A percentile compares a stretch with the other conserved stretches of the same genome.
Conservation (phyloP, 2,888 invertebrate genomes). For the Acanthacorydalis orientalis region DNA sequence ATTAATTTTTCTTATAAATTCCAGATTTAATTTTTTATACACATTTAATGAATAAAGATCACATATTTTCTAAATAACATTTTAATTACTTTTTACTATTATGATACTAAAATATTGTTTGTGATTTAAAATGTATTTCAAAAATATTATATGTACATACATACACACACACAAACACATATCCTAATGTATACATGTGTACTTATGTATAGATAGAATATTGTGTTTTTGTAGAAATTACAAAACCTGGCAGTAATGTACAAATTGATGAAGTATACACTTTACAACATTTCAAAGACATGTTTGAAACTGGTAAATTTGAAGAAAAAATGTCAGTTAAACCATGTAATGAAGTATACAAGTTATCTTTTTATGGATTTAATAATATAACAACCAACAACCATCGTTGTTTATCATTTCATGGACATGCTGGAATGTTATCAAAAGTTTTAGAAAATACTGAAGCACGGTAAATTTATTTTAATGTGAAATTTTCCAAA, state of each 20-base stretch:
- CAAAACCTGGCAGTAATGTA: background rate
- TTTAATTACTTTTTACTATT: no score
- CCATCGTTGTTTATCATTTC: constrained; percentile 64
- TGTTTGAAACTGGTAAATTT: constrained; percentile 68
- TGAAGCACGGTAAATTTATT: constrained; percentile 24
- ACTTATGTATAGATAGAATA: background rate
- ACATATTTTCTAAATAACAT: no score
- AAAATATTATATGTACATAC: no score
- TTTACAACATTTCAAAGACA: constrained; percentile 70
- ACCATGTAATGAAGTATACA: constrained; percentile 30
- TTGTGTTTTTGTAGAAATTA: background rate
- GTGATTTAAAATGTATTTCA: no score
- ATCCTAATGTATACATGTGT: background rate
- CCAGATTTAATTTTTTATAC: no score
- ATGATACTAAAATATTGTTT: no score
- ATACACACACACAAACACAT: background rate
- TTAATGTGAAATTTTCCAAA: constrained; percentile 5
- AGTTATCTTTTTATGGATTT: constrained; percentile 54
- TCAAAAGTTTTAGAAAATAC: constrained; percentile 37
- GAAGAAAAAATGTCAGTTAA: constrained; percentile 60
- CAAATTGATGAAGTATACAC: constrained; percentile 61
- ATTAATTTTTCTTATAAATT: no score
- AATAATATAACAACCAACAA: constrained; percentile 45
- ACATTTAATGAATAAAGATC: no score
- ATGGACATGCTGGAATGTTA: constrained; percentile 55